Percentiles rank a stretch among this genome's conserved stretches.
Evolutionary conservation across 1,140 invertebrate species (phyloP).

Genomic region (Drosophila setifemur): DNA sequence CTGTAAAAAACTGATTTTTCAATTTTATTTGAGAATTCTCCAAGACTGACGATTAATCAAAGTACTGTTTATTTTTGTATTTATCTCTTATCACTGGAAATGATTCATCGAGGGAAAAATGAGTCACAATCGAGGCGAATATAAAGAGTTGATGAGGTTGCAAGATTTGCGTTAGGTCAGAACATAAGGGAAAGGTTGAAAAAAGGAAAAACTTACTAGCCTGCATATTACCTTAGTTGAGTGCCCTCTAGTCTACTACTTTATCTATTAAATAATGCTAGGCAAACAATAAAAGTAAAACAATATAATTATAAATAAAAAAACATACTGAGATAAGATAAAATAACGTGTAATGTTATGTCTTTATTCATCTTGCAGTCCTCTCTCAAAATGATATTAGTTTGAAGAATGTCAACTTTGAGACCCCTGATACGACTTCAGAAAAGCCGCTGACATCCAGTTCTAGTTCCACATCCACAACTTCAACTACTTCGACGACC

Average conservation of each 20-base stretch:
- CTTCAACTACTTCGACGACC: slow-evolving; percentile 32
- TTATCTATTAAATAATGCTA: no score
- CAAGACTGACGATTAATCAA: no score
- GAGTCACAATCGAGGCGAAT: slow-evolving; percentile 14
- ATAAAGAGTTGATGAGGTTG: no score
- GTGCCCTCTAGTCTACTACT: background rate
- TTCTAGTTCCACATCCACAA: slow-evolving; percentile 28
- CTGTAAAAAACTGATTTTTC: no score
- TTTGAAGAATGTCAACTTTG: slow-evolving; percentile 30
- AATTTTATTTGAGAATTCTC: background rate
- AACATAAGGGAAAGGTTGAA: no score
- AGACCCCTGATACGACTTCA: background rate
- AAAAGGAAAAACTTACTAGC: no score
- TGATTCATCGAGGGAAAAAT: slow-evolving; percentile 32
- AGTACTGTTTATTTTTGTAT: background rate
- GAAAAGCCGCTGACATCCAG: slow-evolving; percentile 3
- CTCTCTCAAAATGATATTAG: slow-evolving; percentile 38
- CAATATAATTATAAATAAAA: background rate
- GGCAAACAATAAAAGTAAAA: no score
- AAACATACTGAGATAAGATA: no score
- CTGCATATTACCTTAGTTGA: background rate
- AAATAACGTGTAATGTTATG: no score
- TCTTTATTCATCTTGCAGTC: slow-evolving; percentile 26
- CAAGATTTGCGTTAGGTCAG: no score
- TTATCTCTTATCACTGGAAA: slow-evolving; percentile 32